These are phyloP conservation scores for Microcebus jonahi DNA, from an alignment of 2,113 vertebrate species.

Conservation along the genomic window DNA sequence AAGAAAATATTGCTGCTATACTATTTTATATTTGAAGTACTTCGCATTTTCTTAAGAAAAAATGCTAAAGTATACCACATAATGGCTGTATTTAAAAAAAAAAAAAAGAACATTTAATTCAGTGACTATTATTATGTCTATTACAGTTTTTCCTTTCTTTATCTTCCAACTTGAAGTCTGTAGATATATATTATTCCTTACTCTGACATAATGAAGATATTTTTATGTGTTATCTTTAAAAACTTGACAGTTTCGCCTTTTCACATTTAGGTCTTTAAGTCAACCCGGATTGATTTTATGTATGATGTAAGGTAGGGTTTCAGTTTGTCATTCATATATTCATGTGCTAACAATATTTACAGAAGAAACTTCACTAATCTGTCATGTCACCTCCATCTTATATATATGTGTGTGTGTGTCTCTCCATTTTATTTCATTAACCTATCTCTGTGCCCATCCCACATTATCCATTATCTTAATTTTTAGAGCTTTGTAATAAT, in stretches of 20 bases:
- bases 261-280: neutral
- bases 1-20: neutral
- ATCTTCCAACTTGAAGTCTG: neutral
- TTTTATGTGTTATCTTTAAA: neutral
- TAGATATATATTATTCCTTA: neutral
- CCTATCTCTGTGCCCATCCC: neutral
- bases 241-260: neutral
- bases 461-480: neutral
- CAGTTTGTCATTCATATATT: neutral
- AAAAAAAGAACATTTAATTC: neutral
- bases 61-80: neutral
- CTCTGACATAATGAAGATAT: neutral
- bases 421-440: neutral
- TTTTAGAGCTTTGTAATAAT: neutral
- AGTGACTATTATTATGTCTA: neutral
- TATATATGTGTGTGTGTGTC: no score
- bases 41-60: neutral
- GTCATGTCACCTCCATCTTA: neutral
- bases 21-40: neutral
- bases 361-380: neutral
- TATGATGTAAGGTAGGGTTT: neutral
- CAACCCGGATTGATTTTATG: neutral
- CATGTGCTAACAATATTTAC: neutral
- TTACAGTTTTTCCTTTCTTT: neutral
- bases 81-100: neutral